Percentiles rank a stretch among this genome's conserved stretches.
Conservation (phyloP, 1,140 invertebrate species). For the Temnothorax longispinosus region DNA sequence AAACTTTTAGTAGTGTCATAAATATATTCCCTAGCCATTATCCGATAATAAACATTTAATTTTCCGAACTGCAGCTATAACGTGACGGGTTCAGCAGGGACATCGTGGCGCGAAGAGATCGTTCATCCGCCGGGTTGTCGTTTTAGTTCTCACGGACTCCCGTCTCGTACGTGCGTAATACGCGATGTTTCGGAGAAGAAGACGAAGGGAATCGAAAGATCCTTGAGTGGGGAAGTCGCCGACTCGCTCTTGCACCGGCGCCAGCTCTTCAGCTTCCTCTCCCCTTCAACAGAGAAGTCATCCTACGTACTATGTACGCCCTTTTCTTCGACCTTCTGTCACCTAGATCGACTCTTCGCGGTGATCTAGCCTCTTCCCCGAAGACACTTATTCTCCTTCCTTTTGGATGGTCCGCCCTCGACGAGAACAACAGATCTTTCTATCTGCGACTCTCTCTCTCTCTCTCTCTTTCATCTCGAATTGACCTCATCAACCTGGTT, state of each 20-base stretch:
- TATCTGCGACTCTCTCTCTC: neutral
- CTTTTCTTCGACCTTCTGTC: conserved; percentile 42
- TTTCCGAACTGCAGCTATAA: conserved; percentile 9
- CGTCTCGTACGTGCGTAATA: conserved; percentile 24
- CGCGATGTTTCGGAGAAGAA: conserved; percentile 55
- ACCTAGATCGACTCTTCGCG: conserved; percentile 31
- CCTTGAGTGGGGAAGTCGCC: neutral
- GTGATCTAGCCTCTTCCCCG: conserved; percentile 25
- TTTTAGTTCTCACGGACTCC: conserved; percentile 60
- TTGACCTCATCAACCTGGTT: conserved; percentile 25
- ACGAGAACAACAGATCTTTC: conserved; percentile 31
- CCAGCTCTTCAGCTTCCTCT: conserved; percentile 1
- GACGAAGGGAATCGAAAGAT: conserved; percentile 60
- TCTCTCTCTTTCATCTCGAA: neutral
- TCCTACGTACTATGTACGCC: conserved; percentile 33
- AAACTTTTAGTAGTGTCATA: neutral
- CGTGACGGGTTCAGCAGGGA: neutral
- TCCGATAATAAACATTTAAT: neutral
- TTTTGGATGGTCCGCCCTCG: neutral
- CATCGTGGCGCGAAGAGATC: neutral
- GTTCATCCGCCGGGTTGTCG: neutral
- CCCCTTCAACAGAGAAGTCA: conserved; percentile 24
- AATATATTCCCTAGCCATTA: neutral
- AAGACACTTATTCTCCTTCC: conserved; percentile 31
- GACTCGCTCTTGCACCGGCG: conserved; percentile 7